Percentiles rank a stretch among this genome's conserved stretches.
Conservation (phyloP, 2,888 invertebrate species). For the Drosophila dives region DNA sequence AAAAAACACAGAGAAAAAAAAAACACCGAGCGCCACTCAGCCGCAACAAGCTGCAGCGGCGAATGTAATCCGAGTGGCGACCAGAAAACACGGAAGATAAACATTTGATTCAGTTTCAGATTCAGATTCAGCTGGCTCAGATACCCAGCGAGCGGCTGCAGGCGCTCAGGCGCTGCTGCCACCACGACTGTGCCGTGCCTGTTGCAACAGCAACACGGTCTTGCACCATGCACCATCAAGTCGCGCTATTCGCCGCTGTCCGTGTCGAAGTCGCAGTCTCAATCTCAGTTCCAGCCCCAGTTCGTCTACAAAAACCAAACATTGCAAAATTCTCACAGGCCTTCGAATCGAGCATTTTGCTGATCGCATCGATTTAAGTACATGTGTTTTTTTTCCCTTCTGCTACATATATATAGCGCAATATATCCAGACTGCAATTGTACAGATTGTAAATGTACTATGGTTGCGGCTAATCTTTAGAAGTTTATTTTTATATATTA, state of each 20-base stretch:
- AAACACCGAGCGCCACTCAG: slow-evolving; percentile 70
- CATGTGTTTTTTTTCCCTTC: slow-evolving; percentile 45
- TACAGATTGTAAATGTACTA: neutral
- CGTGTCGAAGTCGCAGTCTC: slow-evolving; percentile 33
- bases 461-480: neutral
- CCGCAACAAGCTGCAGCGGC: slow-evolving; percentile 51
- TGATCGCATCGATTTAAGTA: slow-evolving; percentile 51
- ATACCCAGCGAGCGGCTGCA: slow-evolving; percentile 18
- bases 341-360: slow-evolving; percentile 44
- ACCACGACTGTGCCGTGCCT: slow-evolving; percentile 38
- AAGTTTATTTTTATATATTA: neutral
- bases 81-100: slow-evolving; percentile 69
- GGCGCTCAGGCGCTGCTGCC: slow-evolving; percentile 52
- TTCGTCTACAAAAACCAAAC: slow-evolving; percentile 18
- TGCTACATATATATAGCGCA: neutral
- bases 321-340: slow-evolving; percentile 46
- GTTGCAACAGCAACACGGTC: slow-evolving; percentile 18
- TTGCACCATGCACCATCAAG: slow-evolving; percentile 10
- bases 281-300: slow-evolving; percentile 8
- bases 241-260: slow-evolving; percentile 14
- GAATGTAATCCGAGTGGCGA: slow-evolving; percentile 36
- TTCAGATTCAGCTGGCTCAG: slow-evolving; percentile 17
- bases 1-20: neutral
- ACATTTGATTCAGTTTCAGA: slow-evolving; percentile 50
- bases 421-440: neutral